A percentile compares a stretch with the other conserved stretches of the same genome.
These are phyloP conservation scores for Globia sparganii DNA, from an alignment of 2,888 invertebrate genomes.

Conservation along the genomic window DNA sequence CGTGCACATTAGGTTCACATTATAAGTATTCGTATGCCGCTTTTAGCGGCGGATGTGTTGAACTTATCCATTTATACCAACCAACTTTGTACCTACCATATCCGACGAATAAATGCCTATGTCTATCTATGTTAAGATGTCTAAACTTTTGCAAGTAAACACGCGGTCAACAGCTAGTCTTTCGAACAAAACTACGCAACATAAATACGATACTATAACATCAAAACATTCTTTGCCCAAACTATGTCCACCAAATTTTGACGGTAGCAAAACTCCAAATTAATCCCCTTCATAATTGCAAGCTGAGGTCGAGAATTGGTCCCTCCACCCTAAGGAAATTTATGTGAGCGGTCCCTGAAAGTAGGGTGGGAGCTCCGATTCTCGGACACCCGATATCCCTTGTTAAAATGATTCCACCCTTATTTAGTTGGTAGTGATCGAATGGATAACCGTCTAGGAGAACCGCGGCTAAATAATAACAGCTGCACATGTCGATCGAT, in stretches of 20 bases:
- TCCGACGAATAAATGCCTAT: no score
- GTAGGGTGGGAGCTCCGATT: constrained; percentile 44
- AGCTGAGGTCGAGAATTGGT: constrained; percentile 28
- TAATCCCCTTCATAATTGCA: constrained; percentile 44
- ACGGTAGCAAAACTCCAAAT: constrained; percentile 20
- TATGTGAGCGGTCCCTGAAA: constrained; percentile 31
- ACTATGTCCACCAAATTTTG: constrained; percentile 43
- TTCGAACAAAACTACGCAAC: constrained; percentile 3
- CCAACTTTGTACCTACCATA: no score
- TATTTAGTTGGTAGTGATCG: constrained; percentile 26
- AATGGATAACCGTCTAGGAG: constrained; percentile 1
- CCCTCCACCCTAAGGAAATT: constrained; percentile 39
- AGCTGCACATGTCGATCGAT: background rate
- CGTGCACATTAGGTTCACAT: no score
- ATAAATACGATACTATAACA: constrained; percentile 7
- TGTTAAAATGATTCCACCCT: constrained; percentile 50
- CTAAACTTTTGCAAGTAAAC: background rate
- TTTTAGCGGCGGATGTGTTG: no score
- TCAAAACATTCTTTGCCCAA: constrained; percentile 23
- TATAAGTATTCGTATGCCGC: no score
- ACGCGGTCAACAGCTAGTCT: background rate
- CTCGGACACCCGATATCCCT: constrained; percentile 49
- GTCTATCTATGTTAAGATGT: no score
- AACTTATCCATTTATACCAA: no score
- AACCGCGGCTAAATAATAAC: background rate